Evolutionary conservation across 1,140 invertebrate species (phyloP).

Genomic region (Zaprionus ghesquierei): DNA sequence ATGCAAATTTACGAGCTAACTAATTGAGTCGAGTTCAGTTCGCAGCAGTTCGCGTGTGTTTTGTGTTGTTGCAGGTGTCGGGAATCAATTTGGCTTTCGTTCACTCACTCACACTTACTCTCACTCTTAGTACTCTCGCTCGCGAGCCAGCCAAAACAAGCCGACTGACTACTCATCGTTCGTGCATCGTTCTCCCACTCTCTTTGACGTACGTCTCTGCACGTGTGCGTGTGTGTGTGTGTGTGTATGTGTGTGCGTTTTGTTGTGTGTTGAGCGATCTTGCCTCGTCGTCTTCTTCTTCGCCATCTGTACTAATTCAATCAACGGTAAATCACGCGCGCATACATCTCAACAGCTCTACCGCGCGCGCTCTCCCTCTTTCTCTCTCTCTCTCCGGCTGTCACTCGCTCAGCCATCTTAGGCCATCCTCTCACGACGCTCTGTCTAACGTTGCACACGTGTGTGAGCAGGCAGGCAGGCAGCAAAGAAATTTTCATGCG

Average conservation of each 20-base stretch:
- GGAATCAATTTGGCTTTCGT: constrained; percentile 11
- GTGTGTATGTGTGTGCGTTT: too few relatives aligned
- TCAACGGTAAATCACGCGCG: constrained; percentile 51
- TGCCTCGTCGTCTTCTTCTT: constrained; percentile 20
- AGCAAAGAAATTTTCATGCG: constrained; percentile 15
- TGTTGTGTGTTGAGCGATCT: constrained; percentile 26
- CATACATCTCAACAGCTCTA: constrained; percentile 19
- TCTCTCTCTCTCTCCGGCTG: neutral
- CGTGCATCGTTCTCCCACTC: neutral
- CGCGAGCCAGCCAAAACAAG: neutral
- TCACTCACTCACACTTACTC: constrained; percentile 13
- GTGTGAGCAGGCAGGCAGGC: constrained; percentile 13
- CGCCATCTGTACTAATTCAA: constrained; percentile 47
- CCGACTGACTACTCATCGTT: neutral
- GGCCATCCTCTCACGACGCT: neutral
- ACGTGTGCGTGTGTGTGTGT: neutral
- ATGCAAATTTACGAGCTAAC: constrained; percentile 80
- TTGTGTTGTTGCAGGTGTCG: constrained; percentile 66
- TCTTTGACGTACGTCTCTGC: constrained; percentile 1
- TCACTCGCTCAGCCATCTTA: neutral
- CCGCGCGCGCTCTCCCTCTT: neutral
- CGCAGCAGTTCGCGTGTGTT: constrained; percentile 26
- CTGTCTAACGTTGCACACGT: constrained; percentile 8
- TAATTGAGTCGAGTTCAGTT: constrained; percentile 71
- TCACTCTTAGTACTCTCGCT: neutral